Percentiles rank a stretch among this genome's conserved stretches.
Conservation (phyloP, 2,113 vertebrate genomes). For the Sebastes schlegelii region DNA sequence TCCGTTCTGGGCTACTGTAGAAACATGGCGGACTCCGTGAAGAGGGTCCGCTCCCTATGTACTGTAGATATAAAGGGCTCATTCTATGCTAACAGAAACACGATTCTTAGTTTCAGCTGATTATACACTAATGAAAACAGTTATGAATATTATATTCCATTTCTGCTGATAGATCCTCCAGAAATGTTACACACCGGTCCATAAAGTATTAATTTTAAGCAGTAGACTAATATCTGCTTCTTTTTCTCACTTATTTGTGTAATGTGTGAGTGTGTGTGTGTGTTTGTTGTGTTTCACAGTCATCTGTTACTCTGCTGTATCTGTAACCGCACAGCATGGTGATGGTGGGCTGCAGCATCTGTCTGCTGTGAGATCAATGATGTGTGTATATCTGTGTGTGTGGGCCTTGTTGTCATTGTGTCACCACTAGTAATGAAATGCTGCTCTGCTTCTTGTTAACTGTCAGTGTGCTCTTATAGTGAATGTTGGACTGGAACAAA, state of each 20-base stretch:
- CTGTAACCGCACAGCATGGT: not conserved
- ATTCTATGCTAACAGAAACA: too few species aligned
- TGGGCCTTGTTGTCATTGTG: not conserved
- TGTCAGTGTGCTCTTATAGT: slow-evolving; percentile 2
- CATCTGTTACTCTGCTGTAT: slow-evolving; percentile 8
- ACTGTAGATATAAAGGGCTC: too few species aligned
- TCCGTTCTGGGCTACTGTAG: too few species aligned
- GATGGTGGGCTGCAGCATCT: slow-evolving; percentile 45
- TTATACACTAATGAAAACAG: too few species aligned
- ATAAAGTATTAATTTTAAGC: not conserved
- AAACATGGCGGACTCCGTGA: too few species aligned
- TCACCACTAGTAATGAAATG: slow-evolving; percentile 34
- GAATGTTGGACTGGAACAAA: slow-evolving; percentile 4
- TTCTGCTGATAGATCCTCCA: too few species aligned
- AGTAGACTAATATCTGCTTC: not conserved
- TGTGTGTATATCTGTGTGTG: slow-evolving; percentile 14
- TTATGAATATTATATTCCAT: too few species aligned
- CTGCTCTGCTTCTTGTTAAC: slow-evolving; percentile 35
- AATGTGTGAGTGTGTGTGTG: not conserved
- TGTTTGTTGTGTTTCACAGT: not conserved
- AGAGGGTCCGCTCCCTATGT: too few species aligned
- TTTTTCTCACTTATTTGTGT: slow-evolving; percentile 16
- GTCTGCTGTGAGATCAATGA: slow-evolving; percentile 30
- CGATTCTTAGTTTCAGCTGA: too few species aligned
- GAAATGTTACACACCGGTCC: too few species aligned